phyloP scores from a whole-genome alignment of 2,113 vertebrate species.

The Pagrus major region DNA sequence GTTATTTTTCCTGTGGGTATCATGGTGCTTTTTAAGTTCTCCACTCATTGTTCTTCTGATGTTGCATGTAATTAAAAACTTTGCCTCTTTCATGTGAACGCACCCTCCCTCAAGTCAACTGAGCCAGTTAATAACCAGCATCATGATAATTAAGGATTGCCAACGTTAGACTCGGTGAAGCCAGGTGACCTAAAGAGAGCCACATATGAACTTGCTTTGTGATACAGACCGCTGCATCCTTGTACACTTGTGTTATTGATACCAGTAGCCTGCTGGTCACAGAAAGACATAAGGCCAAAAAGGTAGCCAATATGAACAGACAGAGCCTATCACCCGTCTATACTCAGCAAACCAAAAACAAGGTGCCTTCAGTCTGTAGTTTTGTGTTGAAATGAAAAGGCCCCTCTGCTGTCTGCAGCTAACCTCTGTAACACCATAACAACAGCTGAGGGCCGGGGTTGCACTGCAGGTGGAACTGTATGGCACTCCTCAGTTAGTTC shows the following conservation, averaged over 20 bases:
- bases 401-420: conserved; percentile 4
- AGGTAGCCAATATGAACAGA: conserved; percentile 16
- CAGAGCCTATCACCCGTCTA: not conserved
- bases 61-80: not conserved
- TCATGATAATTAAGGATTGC: not conserved
- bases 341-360: conserved; percentile 4
- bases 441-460: conserved; percentile 12
- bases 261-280: conserved; percentile 60
- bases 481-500: conserved; percentile 73
- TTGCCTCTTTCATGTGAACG: not conserved
- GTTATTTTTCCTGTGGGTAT: not conserved
- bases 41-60: not conserved
- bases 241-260: conserved; percentile 23
- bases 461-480: conserved; percentile 3
- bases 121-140: not conserved
- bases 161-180: not conserved
- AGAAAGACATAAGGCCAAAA: conserved; percentile 1
- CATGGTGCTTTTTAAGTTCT: not conserved
- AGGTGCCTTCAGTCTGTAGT: conserved; percentile 5
- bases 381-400: conserved; percentile 17
- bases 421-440: conserved; percentile 4
- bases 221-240: conserved; percentile 21
- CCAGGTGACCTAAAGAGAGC: not conserved
- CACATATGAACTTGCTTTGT: not conserved
- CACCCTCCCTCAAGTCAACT: not conserved